Conservation (phyloP, 2,888 invertebrate species). For the Philereme vetulata region DNA sequence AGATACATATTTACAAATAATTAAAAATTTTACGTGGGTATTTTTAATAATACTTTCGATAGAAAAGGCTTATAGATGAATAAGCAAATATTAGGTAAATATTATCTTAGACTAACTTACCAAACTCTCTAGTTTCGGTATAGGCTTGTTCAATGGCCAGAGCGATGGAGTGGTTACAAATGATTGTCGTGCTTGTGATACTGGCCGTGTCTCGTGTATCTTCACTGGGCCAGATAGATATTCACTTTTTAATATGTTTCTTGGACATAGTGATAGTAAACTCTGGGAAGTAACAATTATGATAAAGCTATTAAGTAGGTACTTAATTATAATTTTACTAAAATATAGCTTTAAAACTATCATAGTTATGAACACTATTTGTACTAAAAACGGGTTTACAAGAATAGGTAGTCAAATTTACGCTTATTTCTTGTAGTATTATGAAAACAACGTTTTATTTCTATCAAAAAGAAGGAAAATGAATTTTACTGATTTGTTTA, state of each 20-base stretch:
- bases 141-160: constrained; percentile 87
- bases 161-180: constrained; percentile 83
- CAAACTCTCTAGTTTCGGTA: constrained; percentile 85
- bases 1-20: too few species aligned
- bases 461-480: neutral
- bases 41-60: too few species aligned
- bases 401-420: too few species aligned
- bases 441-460: neutral
- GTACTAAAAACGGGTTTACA: too few species aligned
- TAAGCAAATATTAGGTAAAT: too few species aligned
- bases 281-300: constrained; percentile 59
- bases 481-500: neutral
- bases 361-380: too few species aligned
- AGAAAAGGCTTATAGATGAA: too few species aligned
- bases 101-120: constrained; percentile 40
- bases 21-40: too few species aligned
- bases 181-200: constrained; percentile 84
- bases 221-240: constrained; percentile 70
- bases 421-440: too few species aligned
- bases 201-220: constrained; percentile 71
- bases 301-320: too few species aligned
- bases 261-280: constrained; percentile 76
- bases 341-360: too few species aligned
- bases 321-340: too few species aligned
- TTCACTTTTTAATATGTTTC: constrained; percentile 57